phyloP scores from a whole-genome alignment of 2,797 vertebrate species.

The Diglossa cyanea region DNA sequence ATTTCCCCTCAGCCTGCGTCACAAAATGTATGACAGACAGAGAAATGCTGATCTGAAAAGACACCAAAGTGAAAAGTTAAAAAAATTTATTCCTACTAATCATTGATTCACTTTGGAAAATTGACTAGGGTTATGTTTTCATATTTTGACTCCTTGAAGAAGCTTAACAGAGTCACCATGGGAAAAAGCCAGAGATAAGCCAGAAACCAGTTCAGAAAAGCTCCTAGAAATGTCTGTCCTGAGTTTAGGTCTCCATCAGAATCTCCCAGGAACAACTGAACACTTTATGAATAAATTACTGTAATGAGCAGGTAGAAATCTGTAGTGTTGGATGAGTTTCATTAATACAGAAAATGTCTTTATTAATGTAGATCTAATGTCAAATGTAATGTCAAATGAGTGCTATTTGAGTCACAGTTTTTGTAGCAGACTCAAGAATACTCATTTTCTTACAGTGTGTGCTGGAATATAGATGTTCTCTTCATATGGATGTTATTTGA shows the following conservation, averaged over 20 bases:
- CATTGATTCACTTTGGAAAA: background rate
- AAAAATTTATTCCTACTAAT: background rate
- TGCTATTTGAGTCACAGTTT: background rate
- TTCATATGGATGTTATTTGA: background rate
- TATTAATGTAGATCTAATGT: background rate
- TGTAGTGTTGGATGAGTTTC: background rate
- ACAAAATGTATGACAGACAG: background rate
- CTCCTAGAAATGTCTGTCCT: background rate
- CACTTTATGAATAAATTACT: conserved; percentile 7
- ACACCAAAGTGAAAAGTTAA: background rate
- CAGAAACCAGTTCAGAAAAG: background rate
- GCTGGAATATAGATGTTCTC: background rate
- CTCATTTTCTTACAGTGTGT: background rate
- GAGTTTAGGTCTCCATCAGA: background rate
- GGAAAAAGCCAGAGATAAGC: background rate
- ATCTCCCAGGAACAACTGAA: background rate
- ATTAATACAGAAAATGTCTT: background rate
- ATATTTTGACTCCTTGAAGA: background rate
- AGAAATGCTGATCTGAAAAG: background rate
- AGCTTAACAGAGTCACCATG: background rate
- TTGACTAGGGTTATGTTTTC: background rate
- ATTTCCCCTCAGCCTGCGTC: background rate
- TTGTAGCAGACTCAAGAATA: background rate
- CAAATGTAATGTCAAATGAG: background rate
- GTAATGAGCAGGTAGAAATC: background rate